phyloP scores from a whole-genome alignment of 2,888 invertebrate species.

The Alcis repandata region DNA sequence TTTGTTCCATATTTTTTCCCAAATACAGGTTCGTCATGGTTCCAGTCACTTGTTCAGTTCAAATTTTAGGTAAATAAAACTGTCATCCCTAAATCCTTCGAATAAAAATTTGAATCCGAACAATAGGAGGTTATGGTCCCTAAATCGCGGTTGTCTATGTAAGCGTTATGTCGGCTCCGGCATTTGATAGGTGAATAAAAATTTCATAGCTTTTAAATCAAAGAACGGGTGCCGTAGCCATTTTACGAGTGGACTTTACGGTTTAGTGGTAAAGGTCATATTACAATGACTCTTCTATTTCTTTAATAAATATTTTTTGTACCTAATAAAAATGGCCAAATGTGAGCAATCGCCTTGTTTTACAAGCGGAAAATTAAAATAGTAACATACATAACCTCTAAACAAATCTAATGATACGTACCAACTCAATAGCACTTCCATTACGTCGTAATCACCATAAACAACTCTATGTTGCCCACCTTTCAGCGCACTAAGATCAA shows the following conservation, averaged over 20 bases:
- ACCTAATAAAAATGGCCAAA: background rate
- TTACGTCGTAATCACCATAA: no score
- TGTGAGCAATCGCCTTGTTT: background rate
- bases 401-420: no score
- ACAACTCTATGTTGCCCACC: no score
- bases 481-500: no score
- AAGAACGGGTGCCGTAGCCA: slow-evolving; percentile 34
- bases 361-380: no score
- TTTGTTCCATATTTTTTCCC: no score
- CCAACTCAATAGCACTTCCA: no score
- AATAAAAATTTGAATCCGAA: slow-evolving; percentile 32
- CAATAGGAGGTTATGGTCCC: slow-evolving; percentile 28
- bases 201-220: slow-evolving; percentile 56
- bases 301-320: background rate
- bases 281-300: slow-evolving; percentile 31
- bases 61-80: no score
- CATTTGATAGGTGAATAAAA: slow-evolving; percentile 57
- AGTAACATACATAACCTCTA: no score
- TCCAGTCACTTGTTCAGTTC: no score
- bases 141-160: slow-evolving; percentile 38
- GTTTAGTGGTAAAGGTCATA: slow-evolving; percentile 39
- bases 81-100: slow-evolving; percentile 15
- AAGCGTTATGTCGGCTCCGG: slow-evolving; percentile 42
- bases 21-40: no score
- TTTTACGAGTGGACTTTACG: slow-evolving; percentile 38